These are phyloP conservation scores for Paratrypauchen microcephalus DNA, from an alignment of 2,797 vertebrate genomes.

Conservation along the genomic window DNA sequence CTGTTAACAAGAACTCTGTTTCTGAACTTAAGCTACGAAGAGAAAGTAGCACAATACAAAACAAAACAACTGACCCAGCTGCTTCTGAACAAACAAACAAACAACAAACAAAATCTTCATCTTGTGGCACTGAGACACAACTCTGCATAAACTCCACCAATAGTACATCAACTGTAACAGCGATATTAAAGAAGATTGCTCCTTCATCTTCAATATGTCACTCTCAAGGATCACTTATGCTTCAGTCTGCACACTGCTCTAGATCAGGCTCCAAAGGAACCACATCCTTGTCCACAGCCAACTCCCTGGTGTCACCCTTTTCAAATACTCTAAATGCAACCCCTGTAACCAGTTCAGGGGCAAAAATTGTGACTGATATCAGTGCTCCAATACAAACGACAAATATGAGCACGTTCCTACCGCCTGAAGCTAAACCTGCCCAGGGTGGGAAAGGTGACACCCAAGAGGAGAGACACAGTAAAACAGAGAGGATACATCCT, in stretches of 20 bases:
- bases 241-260: slow-evolving; percentile 33
- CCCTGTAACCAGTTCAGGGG: slow-evolving; percentile 52
- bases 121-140: slow-evolving; percentile 30
- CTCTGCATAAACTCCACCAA: slow-evolving; percentile 31
- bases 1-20: slow-evolving; percentile 36
- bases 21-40: slow-evolving; percentile 44
- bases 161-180: slow-evolving; percentile 28
- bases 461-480: slow-evolving; percentile 42
- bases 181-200: slow-evolving; percentile 37
- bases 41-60: slow-evolving; percentile 39
- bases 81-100: slow-evolving; percentile 53
- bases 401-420: slow-evolving; percentile 48
- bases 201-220: slow-evolving; percentile 39
- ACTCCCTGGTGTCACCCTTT: slow-evolving; percentile 18
- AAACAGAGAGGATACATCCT: slow-evolving; percentile 39
- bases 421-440: slow-evolving; percentile 52
- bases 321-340: slow-evolving; percentile 37
- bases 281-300: slow-evolving; percentile 36
- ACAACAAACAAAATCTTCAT: slow-evolving; percentile 43
- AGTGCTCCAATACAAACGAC: slow-evolving; percentile 48
- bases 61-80: slow-evolving; percentile 22
- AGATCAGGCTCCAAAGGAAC: slow-evolving; percentile 47
- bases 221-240: slow-evolving; percentile 41
- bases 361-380: slow-evolving; percentile 49
- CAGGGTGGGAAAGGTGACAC: slow-evolving; percentile 46